A percentile compares a stretch with the other conserved stretches of the same genome.
Evolutionary conservation across 1,140 invertebrate genomes (phyloP).

Genomic region (Aphidius ervi): DNA sequence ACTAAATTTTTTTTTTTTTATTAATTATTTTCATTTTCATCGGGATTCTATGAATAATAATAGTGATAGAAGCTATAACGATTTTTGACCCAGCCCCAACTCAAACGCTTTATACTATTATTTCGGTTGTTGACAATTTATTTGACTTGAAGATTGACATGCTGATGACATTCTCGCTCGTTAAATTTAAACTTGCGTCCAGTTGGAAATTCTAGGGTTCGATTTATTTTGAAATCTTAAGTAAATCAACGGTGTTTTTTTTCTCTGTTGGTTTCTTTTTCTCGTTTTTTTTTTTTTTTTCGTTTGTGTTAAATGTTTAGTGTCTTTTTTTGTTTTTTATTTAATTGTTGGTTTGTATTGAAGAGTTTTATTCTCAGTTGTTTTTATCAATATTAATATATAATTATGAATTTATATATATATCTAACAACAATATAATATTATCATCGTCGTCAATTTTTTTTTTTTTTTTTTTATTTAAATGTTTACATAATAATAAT

Average conservation of each 20-base stretch:
- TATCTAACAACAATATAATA: conserved; percentile 50
- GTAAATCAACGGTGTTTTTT: not conserved
- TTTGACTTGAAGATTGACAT: not conserved
- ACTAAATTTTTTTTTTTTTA: conserved; percentile 40
- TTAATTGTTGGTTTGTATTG: not conserved
- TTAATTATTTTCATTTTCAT: conserved; percentile 36
- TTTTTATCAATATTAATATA: conserved; percentile 40
- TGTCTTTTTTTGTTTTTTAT: not conserved
- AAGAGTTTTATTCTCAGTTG: conserved; percentile 28
- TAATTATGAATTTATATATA: conserved; percentile 37
- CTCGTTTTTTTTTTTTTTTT: not conserved
- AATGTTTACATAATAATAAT: conserved; percentile 40
- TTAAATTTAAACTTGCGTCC: too few relatives aligned
- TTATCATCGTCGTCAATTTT: conserved; percentile 43
- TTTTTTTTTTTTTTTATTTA: conserved; percentile 24
- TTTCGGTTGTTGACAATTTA: not conserved
- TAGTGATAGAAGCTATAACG: conserved; percentile 47
- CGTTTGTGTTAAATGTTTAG: not conserved
- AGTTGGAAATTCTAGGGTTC: too few relatives aligned
- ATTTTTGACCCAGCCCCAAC: conserved; percentile 36
- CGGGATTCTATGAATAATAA: conserved; percentile 25
- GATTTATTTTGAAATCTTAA: too few relatives aligned
- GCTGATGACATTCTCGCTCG: too few relatives aligned
- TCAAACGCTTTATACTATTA: not conserved
- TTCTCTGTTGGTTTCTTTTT: conserved; percentile 1